Evolutionary conservation across 92 coral and sea anemone genomes (phyloP).

Genomic region (Phenganax marumi): DNA sequence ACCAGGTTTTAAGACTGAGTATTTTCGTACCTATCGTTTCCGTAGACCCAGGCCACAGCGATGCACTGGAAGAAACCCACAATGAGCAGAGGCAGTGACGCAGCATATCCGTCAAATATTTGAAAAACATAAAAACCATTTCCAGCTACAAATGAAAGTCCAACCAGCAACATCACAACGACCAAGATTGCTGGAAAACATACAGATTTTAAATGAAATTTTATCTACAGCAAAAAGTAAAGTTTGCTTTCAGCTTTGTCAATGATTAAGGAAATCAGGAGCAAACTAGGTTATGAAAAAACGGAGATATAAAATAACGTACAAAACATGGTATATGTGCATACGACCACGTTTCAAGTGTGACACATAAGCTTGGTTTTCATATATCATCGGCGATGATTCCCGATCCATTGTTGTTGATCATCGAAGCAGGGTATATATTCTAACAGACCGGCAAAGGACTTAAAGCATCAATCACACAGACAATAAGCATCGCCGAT

Average conservation of each 20-base stretch:
- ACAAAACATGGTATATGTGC: too few species aligned
- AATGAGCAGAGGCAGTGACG: constrained; percentile 84
- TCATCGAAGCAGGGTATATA: too few species aligned
- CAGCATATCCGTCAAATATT: constrained; percentile 94
- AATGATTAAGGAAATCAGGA: not conserved
- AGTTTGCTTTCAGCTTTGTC: too few species aligned
- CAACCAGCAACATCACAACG: constrained; percentile 69
- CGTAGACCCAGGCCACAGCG: constrained; percentile 97
- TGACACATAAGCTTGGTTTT: too few species aligned
- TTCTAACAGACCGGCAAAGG: too few species aligned
- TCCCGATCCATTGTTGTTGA: too few species aligned
- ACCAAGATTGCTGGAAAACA: constrained; percentile 59
- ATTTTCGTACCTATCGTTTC: constrained; percentile 72
- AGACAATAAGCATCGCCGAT: too few species aligned
- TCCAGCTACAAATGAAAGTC: constrained; percentile 77
- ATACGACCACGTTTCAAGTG: too few species aligned
- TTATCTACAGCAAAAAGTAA: not conserved
- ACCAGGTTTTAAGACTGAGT: too few species aligned
- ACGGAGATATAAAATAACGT: too few species aligned
- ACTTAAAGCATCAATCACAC: too few species aligned
- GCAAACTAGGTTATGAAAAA: not conserved
- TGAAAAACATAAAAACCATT: constrained; percentile 92
- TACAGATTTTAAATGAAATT: not conserved
- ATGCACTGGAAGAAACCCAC: constrained; percentile 92
- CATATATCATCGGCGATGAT: too few species aligned